Conservation (phyloP, 2,888 invertebrate genomes). For the Limnephilus rhombicus region DNA sequence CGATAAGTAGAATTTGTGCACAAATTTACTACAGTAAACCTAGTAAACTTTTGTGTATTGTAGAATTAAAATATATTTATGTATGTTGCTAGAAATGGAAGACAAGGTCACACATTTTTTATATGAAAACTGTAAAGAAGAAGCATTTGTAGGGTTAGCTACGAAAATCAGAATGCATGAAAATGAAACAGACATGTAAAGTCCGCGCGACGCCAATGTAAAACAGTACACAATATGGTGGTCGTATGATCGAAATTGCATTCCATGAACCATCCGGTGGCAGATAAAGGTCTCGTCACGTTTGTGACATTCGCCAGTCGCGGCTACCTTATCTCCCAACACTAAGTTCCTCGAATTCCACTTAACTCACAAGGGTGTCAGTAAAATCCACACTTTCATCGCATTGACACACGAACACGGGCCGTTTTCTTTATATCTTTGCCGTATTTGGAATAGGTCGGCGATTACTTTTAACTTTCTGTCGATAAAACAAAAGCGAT, state of each 20-base stretch:
- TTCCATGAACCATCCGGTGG: neutral
- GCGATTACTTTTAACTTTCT: neutral
- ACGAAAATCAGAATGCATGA: neutral
- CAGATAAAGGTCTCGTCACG: conserved; percentile 1
- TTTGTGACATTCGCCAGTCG: neutral
- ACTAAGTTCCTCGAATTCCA: neutral
- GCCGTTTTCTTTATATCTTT: neutral
- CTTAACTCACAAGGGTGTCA: neutral
- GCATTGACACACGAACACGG: neutral
- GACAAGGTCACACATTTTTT: too few relatives aligned
- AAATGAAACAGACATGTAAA: neutral
- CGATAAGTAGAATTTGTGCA: too few relatives aligned
- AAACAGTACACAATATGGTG: neutral
- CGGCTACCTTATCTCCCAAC: neutral
- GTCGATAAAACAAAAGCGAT: neutral
- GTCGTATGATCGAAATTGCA: neutral
- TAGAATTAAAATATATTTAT: too few relatives aligned
- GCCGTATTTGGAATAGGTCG: conserved; percentile 1
- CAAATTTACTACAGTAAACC: too few relatives aligned
- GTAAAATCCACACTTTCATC: neutral
- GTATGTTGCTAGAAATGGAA: too few relatives aligned
- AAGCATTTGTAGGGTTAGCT: neutral
- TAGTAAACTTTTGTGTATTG: too few relatives aligned
- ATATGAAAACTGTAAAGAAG: neutral
- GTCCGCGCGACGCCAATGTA: neutral